Conservation (phyloP, 2,888 invertebrate genomes). For the Tridacna gigas region DNA sequence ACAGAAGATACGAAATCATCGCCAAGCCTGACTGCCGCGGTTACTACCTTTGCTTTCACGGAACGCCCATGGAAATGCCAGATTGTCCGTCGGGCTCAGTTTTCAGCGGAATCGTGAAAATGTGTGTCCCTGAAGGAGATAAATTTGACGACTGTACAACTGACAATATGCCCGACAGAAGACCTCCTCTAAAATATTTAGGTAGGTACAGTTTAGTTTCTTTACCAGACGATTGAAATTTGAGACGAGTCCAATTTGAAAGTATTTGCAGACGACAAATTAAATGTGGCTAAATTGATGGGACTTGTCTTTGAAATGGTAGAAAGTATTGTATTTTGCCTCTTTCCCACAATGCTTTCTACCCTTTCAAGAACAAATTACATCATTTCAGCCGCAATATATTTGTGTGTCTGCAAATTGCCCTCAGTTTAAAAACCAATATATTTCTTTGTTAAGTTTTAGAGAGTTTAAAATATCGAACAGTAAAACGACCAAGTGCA, state of each 20-base stretch:
- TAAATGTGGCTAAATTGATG: too few species aligned
- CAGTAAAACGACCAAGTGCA: too few species aligned
- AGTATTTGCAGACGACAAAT: neutral
- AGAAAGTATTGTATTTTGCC: too few species aligned
- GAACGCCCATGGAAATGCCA: slow-evolving; percentile 61
- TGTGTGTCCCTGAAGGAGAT: slow-evolving; percentile 62
- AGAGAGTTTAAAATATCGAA: too few species aligned
- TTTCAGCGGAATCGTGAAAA: slow-evolving; percentile 57
- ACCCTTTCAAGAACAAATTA: too few species aligned
- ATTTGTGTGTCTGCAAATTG: too few species aligned
- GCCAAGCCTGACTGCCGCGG: slow-evolving; percentile 56
- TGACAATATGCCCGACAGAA: neutral
- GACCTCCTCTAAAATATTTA: slow-evolving; percentile 33
- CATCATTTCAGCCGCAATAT: too few species aligned
- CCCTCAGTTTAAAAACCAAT: too few species aligned
- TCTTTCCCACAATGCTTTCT: too few species aligned
- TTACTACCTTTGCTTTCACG: slow-evolving; percentile 54
- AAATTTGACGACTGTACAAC: slow-evolving; percentile 57
- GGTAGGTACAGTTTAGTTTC: slow-evolving; percentile 25
- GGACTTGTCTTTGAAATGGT: too few species aligned
- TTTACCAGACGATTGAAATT: neutral
- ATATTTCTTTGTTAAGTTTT: too few species aligned
- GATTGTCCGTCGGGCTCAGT: slow-evolving; percentile 53
- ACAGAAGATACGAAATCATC: slow-evolving; percentile 43
- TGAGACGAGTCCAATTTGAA: neutral